Conservation (phyloP, 2,113 vertebrate species). For the Tricholaema leucomelas region DNA sequence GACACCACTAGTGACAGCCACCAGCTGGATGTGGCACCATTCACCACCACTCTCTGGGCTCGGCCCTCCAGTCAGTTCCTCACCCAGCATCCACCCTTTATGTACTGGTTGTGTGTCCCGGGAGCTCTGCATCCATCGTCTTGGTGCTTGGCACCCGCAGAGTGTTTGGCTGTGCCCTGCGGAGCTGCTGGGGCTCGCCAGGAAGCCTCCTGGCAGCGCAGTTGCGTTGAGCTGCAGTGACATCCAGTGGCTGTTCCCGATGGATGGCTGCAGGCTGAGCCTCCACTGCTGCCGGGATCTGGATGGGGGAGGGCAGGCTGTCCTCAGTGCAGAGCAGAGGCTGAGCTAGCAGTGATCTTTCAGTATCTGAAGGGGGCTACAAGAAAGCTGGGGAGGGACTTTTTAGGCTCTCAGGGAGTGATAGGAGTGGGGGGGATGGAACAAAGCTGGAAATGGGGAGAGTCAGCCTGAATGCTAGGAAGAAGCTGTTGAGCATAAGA, state of each 20-base stretch:
- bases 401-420: no score
- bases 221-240: slow-evolving; percentile 36
- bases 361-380: no score
- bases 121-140: neutral
- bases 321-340: neutral
- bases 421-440: no score
- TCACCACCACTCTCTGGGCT: no score
- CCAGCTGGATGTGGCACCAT: no score
- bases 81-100: no score
- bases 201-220: neutral
- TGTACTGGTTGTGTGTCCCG: neutral
- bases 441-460: no score
- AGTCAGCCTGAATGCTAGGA: no score
- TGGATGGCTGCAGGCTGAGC: neutral
- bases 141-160: neutral
- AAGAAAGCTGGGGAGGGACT: no score
- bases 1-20: no score
- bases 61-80: no score
- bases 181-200: neutral
- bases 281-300: accelerated
- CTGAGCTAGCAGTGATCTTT: neutral
- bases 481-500: no score
- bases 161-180: neutral
- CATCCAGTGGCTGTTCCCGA: slow-evolving; percentile 55
- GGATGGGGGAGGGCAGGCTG: accelerated